phyloP scores from a whole-genome alignment of 1,140 invertebrate species.

The Dysdera silvatica region DNA sequence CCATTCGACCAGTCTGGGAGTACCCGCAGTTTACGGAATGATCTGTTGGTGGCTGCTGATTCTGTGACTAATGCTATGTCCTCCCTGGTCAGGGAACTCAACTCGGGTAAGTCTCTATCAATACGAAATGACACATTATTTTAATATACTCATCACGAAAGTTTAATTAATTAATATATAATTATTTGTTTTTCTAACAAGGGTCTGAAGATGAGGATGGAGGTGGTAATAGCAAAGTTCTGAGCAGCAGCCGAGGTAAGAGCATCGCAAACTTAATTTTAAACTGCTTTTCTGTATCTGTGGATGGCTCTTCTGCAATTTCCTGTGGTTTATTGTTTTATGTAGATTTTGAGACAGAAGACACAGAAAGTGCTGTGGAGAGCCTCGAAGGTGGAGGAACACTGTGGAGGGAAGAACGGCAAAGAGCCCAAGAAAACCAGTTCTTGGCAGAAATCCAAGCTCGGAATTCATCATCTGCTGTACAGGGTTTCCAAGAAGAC shows the following conservation, averaged over 20 bases:
- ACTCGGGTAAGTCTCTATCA: constrained; percentile 54
- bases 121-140: neutral
- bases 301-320: neutral
- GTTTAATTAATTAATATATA: neutral
- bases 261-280: neutral
- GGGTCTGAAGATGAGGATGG: constrained; percentile 28
- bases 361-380: constrained; percentile 50
- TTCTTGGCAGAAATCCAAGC: constrained; percentile 56
- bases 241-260: constrained; percentile 27
- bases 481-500: neutral
- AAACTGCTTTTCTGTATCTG: neutral
- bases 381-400: constrained; percentile 38
- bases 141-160: neutral
- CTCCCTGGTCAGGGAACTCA: constrained; percentile 85
- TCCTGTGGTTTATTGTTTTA: neutral
- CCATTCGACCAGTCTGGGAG: constrained; percentile 39
- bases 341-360: constrained; percentile 42
- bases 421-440: constrained; percentile 56
- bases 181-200: neutral
- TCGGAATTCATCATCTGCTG: constrained; percentile 40
- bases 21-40: constrained; percentile 57
- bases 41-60: constrained; percentile 83
- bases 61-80: constrained; percentile 95
- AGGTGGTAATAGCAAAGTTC: constrained; percentile 14
- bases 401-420: constrained; percentile 57